Conservation (phyloP, 2,888 invertebrate genomes). For the Drosophila fulvimacula region DNA sequence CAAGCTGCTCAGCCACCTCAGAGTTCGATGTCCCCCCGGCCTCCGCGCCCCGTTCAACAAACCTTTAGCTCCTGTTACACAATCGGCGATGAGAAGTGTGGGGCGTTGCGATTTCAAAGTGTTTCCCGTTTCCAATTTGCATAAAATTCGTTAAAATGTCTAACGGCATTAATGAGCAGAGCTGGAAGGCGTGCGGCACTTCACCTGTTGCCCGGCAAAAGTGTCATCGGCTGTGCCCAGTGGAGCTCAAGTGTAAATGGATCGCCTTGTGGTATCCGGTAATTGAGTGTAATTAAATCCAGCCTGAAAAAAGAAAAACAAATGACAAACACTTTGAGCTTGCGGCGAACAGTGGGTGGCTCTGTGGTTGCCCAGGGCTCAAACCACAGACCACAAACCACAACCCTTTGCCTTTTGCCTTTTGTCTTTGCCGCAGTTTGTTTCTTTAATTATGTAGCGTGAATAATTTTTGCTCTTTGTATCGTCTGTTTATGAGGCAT, state of each 20-base stretch:
- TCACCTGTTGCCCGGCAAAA: slow-evolving; percentile 61
- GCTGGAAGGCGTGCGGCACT: slow-evolving; percentile 7
- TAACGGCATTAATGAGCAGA: slow-evolving; percentile 77
- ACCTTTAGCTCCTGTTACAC: slow-evolving; percentile 32
- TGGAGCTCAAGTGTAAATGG: slow-evolving; percentile 72
- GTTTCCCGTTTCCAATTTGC: slow-evolving; percentile 85
- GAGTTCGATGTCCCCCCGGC: background rate
- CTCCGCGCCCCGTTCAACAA: background rate
- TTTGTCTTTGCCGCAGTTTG: slow-evolving; percentile 60
- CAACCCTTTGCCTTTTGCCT: slow-evolving; percentile 47
- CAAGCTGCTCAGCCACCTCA: slow-evolving; percentile 60
- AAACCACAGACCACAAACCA: slow-evolving; percentile 22
- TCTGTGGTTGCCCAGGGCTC: slow-evolving; percentile 25
- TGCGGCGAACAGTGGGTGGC: slow-evolving; percentile 10
- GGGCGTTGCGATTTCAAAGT: slow-evolving; percentile 69
- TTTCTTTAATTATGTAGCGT: slow-evolving; percentile 81
- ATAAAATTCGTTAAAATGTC: slow-evolving; percentile 82
- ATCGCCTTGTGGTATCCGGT: slow-evolving; percentile 82
- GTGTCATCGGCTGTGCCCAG: slow-evolving; percentile 42
- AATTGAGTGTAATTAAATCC: slow-evolving; percentile 85
- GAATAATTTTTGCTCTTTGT: slow-evolving; percentile 73
- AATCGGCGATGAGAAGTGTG: slow-evolving; percentile 27
- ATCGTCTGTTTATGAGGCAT: slow-evolving; percentile 59
- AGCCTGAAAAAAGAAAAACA: slow-evolving; percentile 48
- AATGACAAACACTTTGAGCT: slow-evolving; percentile 77